phyloP scores from a whole-genome alignment of 2,797 vertebrate species.

The Ctenochaetus hawaiiensis region DNA sequence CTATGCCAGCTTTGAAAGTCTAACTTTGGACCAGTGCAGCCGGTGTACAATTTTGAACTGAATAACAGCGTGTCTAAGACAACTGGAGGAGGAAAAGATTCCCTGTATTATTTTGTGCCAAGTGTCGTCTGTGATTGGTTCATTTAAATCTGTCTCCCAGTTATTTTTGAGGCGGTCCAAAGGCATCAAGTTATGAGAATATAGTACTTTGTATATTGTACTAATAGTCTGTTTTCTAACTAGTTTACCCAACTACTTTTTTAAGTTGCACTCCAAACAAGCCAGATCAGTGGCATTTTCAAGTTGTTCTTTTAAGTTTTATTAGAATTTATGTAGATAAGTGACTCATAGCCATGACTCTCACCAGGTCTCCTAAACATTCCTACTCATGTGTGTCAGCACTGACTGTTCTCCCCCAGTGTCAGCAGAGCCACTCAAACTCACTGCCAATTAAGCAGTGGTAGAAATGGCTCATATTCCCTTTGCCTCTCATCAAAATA shows the following conservation, averaged over 20 bases:
- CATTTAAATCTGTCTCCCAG: too few species aligned
- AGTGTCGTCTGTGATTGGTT: too few species aligned
- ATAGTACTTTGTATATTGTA: neutral
- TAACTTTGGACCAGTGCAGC: too few species aligned
- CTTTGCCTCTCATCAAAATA: constrained; percentile 45
- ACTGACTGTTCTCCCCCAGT: constrained; percentile 52
- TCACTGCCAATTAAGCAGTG: constrained; percentile 58
- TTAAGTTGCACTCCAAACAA: neutral
- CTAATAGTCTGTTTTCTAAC: neutral
- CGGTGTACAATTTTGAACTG: too few species aligned
- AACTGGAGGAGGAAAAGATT: too few species aligned
- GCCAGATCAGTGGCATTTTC: neutral
- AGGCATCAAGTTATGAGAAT: neutral
- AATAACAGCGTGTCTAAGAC: too few species aligned
- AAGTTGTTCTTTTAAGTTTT: neutral
- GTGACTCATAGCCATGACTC: constrained; percentile 31
- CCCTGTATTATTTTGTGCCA: too few species aligned
- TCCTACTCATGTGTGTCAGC: constrained; percentile 43
- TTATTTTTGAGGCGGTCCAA: neutral
- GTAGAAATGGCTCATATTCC: constrained; percentile 54
- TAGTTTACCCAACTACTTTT: neutral
- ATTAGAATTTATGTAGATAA: constrained; percentile 20
- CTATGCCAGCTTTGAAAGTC: too few species aligned
- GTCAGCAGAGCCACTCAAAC: constrained; percentile 54
- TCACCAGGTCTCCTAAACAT: constrained; percentile 23